Base-by-base conservation (phyloP, 2,797 vertebrate species). In the Tragelaphus eurycerus region DNA sequence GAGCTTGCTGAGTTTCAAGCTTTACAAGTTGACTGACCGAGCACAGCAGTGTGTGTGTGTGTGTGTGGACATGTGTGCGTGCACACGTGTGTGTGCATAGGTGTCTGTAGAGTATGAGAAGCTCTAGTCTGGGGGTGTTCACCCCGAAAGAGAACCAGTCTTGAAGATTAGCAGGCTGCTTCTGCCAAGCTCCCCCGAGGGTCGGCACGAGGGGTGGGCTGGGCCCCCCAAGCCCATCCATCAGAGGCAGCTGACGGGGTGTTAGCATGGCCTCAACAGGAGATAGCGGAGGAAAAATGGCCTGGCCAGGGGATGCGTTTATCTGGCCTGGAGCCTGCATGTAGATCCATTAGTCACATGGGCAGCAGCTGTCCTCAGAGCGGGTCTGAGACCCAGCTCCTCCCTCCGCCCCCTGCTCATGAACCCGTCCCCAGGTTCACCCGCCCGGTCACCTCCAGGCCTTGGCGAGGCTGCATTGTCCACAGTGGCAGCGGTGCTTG, bases 281-380 rank as follows among this genome's bases (percentile, higher is more conserved):
- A 97, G 97, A 97, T 92, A 95, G 95, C 13, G 0, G 76, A 93
- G 96, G 90, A 96, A 88, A 90, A 93, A 95, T 86, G 96, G 90
- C 95, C 89, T 6, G 55, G 43, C 4, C 6, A 23, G 29, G 60
- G 16, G 11, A 38, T 43, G 86, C 12, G 19, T 71, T 96, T 95
- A 97, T 96, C 97, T 96, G 95, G 90, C 86, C 55, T 17, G 64
- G 86, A 55, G 96, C 76, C 96, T 84, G 79, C 3, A 1, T 85
- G 86, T 55, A 3, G 1, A 6, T 19, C 94, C 88, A 55, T 96
- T 27, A 59, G 83, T 87, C 95, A 90, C 31, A 3, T 14, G 13
- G 0, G 55, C 78, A 4, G 87, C 0, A 2, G 60, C 84, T 19
- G 54, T 60, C 90, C 79, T n/a, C 52, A 1, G 10, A 23, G 6